Evolutionary conservation across 2,888 invertebrate species (phyloP).

Genomic region (Drosophila ustulata): DNA sequence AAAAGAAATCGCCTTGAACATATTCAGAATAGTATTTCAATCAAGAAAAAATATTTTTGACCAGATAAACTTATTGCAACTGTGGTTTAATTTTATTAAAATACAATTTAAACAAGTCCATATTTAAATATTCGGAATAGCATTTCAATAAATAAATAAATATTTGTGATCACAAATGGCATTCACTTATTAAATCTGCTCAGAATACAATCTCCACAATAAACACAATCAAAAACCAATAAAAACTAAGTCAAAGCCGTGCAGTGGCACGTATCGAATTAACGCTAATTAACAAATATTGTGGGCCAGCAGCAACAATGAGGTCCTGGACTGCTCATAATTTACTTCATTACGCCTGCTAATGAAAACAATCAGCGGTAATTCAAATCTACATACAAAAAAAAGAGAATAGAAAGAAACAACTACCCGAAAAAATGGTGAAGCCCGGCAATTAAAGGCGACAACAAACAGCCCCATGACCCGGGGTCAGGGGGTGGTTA

Average conservation of each 20-base stretch:
- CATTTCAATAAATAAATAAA: neutral
- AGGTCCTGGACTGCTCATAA: conserved; percentile 64
- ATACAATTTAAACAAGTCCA: no score
- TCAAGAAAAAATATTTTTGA: no score
- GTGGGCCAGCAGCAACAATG: conserved; percentile 27
- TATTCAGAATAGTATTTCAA: no score
- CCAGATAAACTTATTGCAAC: no score
- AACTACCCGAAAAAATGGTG: conserved; percentile 48
- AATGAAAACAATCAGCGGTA: conserved; percentile 77
- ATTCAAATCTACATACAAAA: conserved; percentile 71
- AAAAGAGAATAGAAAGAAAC: conserved; percentile 2
- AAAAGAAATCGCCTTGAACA: no score
- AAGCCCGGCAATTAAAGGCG: conserved; percentile 73
- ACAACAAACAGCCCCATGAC: conserved; percentile 72
- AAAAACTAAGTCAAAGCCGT: conserved; percentile 42
- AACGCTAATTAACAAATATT: conserved; percentile 72
- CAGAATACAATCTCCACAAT: neutral
- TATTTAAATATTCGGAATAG: no score
- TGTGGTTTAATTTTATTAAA: no score
- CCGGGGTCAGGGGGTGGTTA: conserved; percentile 61
- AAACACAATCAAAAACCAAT: conserved; percentile 56
- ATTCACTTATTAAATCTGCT: neutral
- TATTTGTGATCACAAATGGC: neutral
- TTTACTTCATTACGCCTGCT: conserved; percentile 74
- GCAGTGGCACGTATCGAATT: conserved; percentile 60